These are phyloP conservation scores for Pachliopta kotzebuea DNA, from an alignment of 2,888 invertebrate species.

Conservation along the genomic window DNA sequence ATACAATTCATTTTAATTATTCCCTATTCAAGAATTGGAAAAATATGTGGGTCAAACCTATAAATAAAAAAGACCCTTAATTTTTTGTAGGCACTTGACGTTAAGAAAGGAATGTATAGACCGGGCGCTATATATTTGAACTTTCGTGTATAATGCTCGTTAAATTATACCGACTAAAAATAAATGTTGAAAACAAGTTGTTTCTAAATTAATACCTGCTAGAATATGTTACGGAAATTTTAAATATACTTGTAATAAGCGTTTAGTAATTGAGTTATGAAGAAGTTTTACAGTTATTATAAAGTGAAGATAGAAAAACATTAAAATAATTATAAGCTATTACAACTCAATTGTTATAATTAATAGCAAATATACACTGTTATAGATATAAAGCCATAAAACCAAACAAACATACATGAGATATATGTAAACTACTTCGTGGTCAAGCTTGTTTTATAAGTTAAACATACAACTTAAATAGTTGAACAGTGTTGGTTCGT, in stretches of 20 bases:
- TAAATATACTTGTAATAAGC: slow-evolving; percentile 11
- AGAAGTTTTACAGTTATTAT: neutral
- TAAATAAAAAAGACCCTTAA: slow-evolving; percentile 40
- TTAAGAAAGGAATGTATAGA: slow-evolving; percentile 27
- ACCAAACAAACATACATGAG: no score
- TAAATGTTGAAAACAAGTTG: slow-evolving; percentile 63
- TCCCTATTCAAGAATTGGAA: slow-evolving; percentile 35
- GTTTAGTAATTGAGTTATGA: slow-evolving; percentile 11
- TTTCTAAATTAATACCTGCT: slow-evolving; percentile 60
- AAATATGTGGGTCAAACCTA: slow-evolving; percentile 47
- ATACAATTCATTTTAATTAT: neutral
- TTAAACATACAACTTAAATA: neutral
- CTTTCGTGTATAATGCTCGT: slow-evolving; percentile 69
- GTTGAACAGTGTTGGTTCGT: neutral
- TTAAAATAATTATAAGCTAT: no score
- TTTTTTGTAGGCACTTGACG: slow-evolving; percentile 21
- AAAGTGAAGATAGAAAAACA: neutral
- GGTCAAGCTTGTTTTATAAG: no score
- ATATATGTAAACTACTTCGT: no score
- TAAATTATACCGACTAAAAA: slow-evolving; percentile 68
- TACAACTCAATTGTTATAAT: no score
- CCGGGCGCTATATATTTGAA: slow-evolving; percentile 45
- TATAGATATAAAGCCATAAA: no score
- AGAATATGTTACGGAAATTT: slow-evolving; percentile 6
- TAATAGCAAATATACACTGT: no score